Evolutionary conservation across 2,888 invertebrate genomes (phyloP).

Genomic region (Oithona nana): DNA sequence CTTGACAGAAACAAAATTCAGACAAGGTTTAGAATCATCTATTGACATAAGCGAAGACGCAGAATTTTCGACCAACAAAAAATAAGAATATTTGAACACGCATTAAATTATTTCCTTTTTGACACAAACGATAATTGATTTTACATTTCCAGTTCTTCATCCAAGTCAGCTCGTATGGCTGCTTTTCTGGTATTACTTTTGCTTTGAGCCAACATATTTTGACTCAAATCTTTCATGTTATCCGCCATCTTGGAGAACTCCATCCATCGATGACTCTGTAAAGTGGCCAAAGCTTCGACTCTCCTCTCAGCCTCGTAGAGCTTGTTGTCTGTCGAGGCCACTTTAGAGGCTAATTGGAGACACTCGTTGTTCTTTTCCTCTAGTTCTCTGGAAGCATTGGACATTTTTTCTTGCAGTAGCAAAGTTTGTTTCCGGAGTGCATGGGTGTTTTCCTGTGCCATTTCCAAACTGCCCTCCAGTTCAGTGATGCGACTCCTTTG

Average conservation of each 20-base stretch:
- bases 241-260: conserved; percentile 16
- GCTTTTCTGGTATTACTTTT: neutral
- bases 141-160: neutral
- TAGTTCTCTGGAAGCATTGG: neutral
- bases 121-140: too few relatives aligned
- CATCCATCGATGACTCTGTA: conserved; percentile 7
- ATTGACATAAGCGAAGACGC: too few relatives aligned
- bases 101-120: too few relatives aligned
- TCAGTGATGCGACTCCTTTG: conserved; percentile 6
- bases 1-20: neutral
- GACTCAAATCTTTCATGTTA: conserved; percentile 13
- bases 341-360: neutral
- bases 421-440: conserved; percentile 7
- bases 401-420: conserved; percentile 4
- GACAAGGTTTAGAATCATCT: neutral
- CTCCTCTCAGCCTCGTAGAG: neutral
- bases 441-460: conserved; percentile 2
- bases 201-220: conserved; percentile 4
- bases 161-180: neutral
- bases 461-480: neutral
- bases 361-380: neutral
- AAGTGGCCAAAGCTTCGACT: neutral
- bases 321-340: neutral
- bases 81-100: too few relatives aligned
- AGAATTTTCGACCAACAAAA: too few relatives aligned